These are phyloP conservation scores for Takifugu ocellatus DNA, from an alignment of 2,797 vertebrate species.

Conservation along the genomic window DNA sequence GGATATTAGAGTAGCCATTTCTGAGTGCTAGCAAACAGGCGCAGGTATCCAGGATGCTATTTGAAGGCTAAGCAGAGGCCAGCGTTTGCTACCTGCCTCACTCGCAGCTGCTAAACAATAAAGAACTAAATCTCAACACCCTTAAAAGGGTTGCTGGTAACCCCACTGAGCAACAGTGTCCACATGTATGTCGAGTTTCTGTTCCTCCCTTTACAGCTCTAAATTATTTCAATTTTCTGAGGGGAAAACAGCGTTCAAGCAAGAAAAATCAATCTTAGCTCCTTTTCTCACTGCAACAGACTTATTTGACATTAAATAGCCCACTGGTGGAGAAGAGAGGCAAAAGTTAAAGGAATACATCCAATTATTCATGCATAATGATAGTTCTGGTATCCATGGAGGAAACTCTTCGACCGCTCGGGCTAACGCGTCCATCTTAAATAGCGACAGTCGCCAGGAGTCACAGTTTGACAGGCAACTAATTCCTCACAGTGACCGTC, in stretches of 20 bases:
- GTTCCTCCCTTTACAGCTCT: constrained; percentile 37
- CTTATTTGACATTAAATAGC: constrained; percentile 64
- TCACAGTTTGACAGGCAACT: constrained; percentile 64
- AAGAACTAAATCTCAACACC: constrained; percentile 69
- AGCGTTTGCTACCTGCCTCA: constrained; percentile 42
- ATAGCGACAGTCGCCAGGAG: constrained; percentile 57
- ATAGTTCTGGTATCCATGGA: constrained; percentile 59
- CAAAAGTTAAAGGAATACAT: constrained; percentile 48
- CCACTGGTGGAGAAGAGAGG: constrained; percentile 47
- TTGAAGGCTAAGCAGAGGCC: constrained; percentile 64
- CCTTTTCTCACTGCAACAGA: constrained; percentile 41
- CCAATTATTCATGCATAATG: constrained; percentile 75
- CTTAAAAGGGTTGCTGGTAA: constrained; percentile 50
- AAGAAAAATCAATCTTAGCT: constrained; percentile 61
- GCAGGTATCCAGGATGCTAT: constrained; percentile 55
- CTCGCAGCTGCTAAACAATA: constrained; percentile 62
- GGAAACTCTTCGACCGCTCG: constrained; percentile 49
- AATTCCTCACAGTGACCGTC: constrained; percentile 63
- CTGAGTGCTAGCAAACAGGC: constrained; percentile 36
- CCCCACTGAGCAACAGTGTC: constrained; percentile 41
- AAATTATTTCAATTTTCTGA: constrained; percentile 62
- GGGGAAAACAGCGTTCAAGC: constrained; percentile 47
- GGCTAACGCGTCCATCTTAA: constrained; percentile 52
- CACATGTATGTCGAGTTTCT: constrained; percentile 44
- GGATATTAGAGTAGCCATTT: constrained; percentile 53